Evolutionary conservation across 1,140 invertebrate species (phyloP), one percentile per base, ranked within the genome.

Genomic region (Ctenoplectra terminalis): DNA sequence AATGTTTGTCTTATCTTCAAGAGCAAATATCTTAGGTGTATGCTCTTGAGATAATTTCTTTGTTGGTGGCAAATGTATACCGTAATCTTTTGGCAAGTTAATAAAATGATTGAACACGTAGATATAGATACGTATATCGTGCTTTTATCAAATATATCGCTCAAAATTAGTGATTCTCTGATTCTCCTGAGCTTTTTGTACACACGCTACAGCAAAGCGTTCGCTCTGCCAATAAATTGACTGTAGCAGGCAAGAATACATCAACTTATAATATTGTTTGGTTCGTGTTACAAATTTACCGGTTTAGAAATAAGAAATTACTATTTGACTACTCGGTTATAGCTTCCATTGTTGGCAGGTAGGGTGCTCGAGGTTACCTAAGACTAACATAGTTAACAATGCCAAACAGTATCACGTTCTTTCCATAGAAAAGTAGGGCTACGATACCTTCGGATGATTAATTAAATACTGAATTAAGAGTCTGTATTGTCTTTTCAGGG

Each of bases 401-500:
- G 31, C 34, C 9, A 23, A 20, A 63, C 31, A n/a, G 17, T n/a
- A 4, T 37, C 6, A 40, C 34, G 15, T 40, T 40, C 31, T 20
- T 61, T 37, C 4, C 15, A 26, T 46, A 67, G 37, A 40, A 46
- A 67, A 23, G 7, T 34, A 61, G 31, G 58, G 20, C 1, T 61
- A 61, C 34, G 17, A 60, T 34, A 8, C 1, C 46, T 15, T 34
- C 23, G 4, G 4, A 40, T 40, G 34, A 11, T 34, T 34, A 9
- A 37, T 34, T n/a, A 11, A 54, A 37, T 8, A 17, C 56, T 29
- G 2, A 46, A 31, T 26, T 76, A 54, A 37, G 4, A 56, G 1
- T 3, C 0, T 34, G 11, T 29, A 7, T n/a, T 78, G 9, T 34
- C 78, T 90, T 94, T 93, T 29, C 93, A 98, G 96, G 98, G 99